phyloP scores from a whole-genome alignment of 2,113 vertebrate genomes.

The Chrysochloris asiatica region DNA sequence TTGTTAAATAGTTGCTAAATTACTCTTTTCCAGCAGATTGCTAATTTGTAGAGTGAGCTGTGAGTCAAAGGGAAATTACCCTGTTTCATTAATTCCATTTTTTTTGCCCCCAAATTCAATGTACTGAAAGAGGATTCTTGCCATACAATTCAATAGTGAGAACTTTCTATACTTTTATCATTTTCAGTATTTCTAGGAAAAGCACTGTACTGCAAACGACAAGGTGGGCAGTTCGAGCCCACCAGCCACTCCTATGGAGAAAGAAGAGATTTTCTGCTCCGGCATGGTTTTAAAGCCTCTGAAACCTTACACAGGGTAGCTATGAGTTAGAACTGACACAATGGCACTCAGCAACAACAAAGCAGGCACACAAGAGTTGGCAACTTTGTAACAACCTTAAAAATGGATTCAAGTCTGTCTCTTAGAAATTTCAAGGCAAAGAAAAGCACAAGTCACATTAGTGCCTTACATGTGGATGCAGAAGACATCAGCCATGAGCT shows the following conservation, averaged over 20 bases:
- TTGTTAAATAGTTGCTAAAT: background rate
- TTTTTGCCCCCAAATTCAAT: background rate
- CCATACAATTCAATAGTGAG: background rate
- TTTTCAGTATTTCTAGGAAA: background rate
- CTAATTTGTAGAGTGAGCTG: background rate
- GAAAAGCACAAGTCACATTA: background rate
- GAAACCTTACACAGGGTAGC: too few relatives aligned
- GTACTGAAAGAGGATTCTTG: background rate
- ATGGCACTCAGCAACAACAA: too few relatives aligned
- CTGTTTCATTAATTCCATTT: background rate
- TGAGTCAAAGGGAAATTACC: background rate
- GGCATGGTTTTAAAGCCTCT: too few relatives aligned
- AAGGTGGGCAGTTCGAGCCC: too few relatives aligned
- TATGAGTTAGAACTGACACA: too few relatives aligned
- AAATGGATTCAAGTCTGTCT: background rate
- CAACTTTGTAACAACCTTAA: background rate
- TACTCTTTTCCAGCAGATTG: background rate
- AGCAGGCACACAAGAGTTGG: too few relatives aligned
- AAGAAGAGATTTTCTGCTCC: too few relatives aligned
- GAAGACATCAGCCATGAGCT: background rate
- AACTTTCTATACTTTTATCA: background rate
- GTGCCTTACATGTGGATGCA: background rate
- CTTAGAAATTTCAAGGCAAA: background rate
- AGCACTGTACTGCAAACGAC: too few relatives aligned
- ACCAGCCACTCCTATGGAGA: too few relatives aligned